These are phyloP conservation scores for Parthenolecanium corni DNA, from an alignment of 2,888 invertebrate species.

Conservation along the genomic window DNA sequence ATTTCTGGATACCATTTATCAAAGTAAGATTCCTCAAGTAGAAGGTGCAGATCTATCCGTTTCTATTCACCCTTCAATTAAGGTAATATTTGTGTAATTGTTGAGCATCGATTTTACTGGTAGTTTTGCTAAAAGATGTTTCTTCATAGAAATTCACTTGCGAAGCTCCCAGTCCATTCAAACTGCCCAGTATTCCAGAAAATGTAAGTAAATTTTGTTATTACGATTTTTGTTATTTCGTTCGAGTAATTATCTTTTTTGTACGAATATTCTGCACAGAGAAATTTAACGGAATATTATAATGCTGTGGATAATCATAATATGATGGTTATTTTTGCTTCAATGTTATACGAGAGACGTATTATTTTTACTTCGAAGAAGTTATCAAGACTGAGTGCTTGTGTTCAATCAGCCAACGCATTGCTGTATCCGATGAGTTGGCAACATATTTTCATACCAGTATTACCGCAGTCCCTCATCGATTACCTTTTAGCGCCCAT, in stretches of 20 bases:
- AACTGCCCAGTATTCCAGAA: constrained; percentile 87
- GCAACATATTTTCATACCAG: constrained; percentile 97
- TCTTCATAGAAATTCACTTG: constrained; percentile 62
- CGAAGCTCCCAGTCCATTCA: constrained; percentile 64
- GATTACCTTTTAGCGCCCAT: constrained; percentile 91
- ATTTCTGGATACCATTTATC: constrained; percentile 57
- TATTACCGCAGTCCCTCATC: constrained; percentile 67
- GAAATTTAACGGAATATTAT: constrained; percentile 93
- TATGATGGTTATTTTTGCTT: constrained; percentile 92
- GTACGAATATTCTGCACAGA: constrained; percentile 45
- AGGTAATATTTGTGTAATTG: constrained; percentile 9
- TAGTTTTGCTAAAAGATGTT: neutral
- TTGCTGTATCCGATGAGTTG: constrained; percentile 96
- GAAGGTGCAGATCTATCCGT: constrained; percentile 50
- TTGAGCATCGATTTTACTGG: constrained; percentile 28
- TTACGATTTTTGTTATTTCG: neutral
- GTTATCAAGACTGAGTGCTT: constrained; percentile 78
- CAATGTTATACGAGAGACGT: constrained; percentile 85
- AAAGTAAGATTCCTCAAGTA: constrained; percentile 54
- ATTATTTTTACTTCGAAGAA: constrained; percentile 86
- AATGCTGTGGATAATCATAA: constrained; percentile 89
- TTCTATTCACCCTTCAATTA: constrained; percentile 46
- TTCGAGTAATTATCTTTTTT: neutral
- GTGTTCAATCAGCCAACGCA: constrained; percentile 86
- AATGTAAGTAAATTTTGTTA: constrained; percentile 57